Conservation (phyloP, 92 coral and sea anemone species). For the Actinernus sp. region DNA sequence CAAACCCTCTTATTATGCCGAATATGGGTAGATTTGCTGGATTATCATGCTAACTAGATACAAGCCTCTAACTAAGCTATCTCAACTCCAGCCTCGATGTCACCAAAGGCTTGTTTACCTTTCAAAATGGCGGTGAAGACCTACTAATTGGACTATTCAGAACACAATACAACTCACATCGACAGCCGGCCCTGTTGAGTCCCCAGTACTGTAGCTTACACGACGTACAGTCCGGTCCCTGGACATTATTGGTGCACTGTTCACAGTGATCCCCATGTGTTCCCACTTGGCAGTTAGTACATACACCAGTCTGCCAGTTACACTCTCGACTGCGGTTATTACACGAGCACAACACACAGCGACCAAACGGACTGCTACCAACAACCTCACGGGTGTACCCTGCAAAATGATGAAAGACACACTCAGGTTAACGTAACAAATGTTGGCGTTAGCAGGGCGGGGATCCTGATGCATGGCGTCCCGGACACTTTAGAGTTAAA, state of each 20-base stretch:
- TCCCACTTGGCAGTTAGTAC: constrained; percentile 84
- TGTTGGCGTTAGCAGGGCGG: too few species aligned
- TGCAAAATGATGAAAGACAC: constrained; percentile 6
- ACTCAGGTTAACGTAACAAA: too few species aligned
- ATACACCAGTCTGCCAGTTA: constrained; percentile 78
- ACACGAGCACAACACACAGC: constrained; percentile 86
- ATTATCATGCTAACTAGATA: too few species aligned
- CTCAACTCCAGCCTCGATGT: too few species aligned
- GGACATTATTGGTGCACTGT: constrained; percentile 78
- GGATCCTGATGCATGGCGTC: too few species aligned
- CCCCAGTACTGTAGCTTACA: constrained; percentile 89
- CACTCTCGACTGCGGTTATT: constrained; percentile 81
- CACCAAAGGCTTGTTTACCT: too few species aligned
- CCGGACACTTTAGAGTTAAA: too few species aligned
- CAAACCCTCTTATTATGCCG: too few species aligned
- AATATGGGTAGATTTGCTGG: too few species aligned
- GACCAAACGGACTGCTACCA: constrained; percentile 66
- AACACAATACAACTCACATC: constrained; percentile 50
- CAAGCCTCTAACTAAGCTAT: too few species aligned
- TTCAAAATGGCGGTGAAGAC: too few species aligned
- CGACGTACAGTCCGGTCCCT: constrained; percentile 76
- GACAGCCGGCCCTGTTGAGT: constrained; percentile 75
- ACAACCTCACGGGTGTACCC: constrained; percentile 86
- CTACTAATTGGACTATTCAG: too few species aligned
- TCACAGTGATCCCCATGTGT: constrained; percentile 87